Base-by-base conservation (phyloP, 37 sponge, comb jelly and placozoan genomes). In the Axinella damicornis region DNA sequence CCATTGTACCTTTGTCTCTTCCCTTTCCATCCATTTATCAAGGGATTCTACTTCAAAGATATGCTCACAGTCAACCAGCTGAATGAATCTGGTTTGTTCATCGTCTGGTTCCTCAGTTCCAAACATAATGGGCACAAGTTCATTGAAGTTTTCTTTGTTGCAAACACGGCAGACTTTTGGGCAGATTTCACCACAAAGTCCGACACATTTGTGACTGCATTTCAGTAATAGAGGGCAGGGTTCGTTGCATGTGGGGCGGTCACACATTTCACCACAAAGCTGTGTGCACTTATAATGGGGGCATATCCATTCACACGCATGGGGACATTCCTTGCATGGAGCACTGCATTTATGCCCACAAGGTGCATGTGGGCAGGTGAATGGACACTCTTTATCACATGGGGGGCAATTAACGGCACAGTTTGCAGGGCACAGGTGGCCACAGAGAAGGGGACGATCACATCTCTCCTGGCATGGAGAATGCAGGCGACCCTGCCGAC, bases 171-270 rank as follows among this genome's bases (percentile, higher is more conserved):
- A 84, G 5, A 74, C 41, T 12, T 39, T 36, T 40, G 76, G 84
- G 46, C 84, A 84, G 20, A 27, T 21, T 53, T 84, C 84, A 6
- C 84, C 84, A 65, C 84, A 84, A 6, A 84, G 65, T 24, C 84
- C 76, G 34, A 39, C 40, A 34, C 84, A 84, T 33, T 41, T 13
- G 31, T 84, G 84, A 33, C 84, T 69, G 61, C 84, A 84, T 33
- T 59, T 19, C 19, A 73, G 84, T 15, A 2, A 15, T 22, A 18
- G 2, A 38, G 21, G 2, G 22, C 84, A 84, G 14, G 41, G 61
- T 31, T 62, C 38, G 24, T 1, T 63, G 39, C 84, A 84, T 35
- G 65, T 46, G 21, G 35, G 41, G 9, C 67, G 33, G 22, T 84
- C 62, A 61, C 84, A 84, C 6, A 28, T 53, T 55, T 84, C 84